A percentile compares a stretch with the other conserved stretches of the same genome.
Evolutionary conservation across 1,140 invertebrate species (phyloP).

Genomic region (Eriosoma lanigerum): DNA sequence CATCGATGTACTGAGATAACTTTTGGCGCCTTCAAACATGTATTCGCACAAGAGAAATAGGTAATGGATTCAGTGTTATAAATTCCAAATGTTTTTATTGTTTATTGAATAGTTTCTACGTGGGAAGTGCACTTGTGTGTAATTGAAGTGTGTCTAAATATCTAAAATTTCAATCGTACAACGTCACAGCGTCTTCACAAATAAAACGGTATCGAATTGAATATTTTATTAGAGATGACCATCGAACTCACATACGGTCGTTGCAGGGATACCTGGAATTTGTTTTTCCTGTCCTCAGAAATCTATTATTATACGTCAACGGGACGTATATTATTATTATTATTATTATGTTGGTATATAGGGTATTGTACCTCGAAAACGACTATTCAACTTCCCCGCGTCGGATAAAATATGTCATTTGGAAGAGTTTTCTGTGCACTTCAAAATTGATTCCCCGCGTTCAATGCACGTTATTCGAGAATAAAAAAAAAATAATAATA

Average conservation of each 20-base stretch:
- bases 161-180: no score
- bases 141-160: no score
- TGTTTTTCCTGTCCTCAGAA: no score
- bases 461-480: background rate
- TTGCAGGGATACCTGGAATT: background rate
- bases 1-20: no score
- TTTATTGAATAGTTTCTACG: no score
- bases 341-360: background rate
- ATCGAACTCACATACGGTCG: background rate
- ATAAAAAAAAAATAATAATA: background rate
- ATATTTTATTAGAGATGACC: background rate
- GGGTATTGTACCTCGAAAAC: background rate
- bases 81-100: no score
- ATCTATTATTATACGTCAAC: no score
- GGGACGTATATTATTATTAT: conserved; percentile 18
- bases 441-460: conserved; percentile 20
- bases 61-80: no score
- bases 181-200: no score
- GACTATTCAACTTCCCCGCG: conserved; percentile 9
- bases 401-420: conserved; percentile 34
- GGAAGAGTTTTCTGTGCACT: conserved; percentile 27
- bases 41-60: no score
- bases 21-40: no score
- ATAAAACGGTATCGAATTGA: background rate
- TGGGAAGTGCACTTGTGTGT: no score